Evolutionary conservation across 2,888 invertebrate species (phyloP).

Genomic region (Plagiodera versicolora): DNA sequence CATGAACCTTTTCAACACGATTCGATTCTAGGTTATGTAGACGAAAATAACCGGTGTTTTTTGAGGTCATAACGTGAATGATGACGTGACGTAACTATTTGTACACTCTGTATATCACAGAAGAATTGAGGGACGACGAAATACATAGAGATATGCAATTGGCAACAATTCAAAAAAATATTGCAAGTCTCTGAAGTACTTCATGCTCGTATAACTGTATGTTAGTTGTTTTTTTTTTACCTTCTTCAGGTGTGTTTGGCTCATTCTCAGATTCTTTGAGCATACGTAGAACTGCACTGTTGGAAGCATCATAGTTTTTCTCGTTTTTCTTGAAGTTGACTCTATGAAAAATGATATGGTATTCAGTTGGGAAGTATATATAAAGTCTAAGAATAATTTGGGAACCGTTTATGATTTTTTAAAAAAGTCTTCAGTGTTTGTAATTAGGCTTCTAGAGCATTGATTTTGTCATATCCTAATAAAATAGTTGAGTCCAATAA

Average conservation of each 20-base stretch:
- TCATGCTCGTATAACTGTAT: background rate
- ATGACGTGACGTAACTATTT: too few relatives aligned
- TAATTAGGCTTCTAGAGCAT: too few relatives aligned
- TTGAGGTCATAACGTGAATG: too few relatives aligned
- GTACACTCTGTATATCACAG: too few relatives aligned
- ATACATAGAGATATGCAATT: background rate
- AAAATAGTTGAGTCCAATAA: too few relatives aligned
- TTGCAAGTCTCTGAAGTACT: background rate
- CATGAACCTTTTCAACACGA: background rate
- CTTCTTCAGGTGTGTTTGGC: constrained; percentile 64
- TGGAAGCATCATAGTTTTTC: constrained; percentile 81
- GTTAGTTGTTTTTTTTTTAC: constrained; percentile 14
- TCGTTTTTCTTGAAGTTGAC: constrained; percentile 97
- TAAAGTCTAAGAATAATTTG: background rate
- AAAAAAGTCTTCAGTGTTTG: too few relatives aligned
- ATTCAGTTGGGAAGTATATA: background rate
- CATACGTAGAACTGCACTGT: constrained; percentile 89
- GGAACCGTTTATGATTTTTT: too few relatives aligned
- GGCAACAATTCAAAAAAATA: background rate
- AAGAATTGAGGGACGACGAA: background rate
- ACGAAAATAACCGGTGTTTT: too few relatives aligned
- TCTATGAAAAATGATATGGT: constrained; percentile 55
- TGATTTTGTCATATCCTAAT: too few relatives aligned
- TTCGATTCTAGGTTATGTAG: too few relatives aligned
- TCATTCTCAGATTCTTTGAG: constrained; percentile 86